Percentiles rank a stretch among this genome's conserved stretches.
These are phyloP conservation scores for Otolemur garnettii DNA, from an alignment of 2,113 vertebrate genomes.

Conservation along the genomic window DNA sequence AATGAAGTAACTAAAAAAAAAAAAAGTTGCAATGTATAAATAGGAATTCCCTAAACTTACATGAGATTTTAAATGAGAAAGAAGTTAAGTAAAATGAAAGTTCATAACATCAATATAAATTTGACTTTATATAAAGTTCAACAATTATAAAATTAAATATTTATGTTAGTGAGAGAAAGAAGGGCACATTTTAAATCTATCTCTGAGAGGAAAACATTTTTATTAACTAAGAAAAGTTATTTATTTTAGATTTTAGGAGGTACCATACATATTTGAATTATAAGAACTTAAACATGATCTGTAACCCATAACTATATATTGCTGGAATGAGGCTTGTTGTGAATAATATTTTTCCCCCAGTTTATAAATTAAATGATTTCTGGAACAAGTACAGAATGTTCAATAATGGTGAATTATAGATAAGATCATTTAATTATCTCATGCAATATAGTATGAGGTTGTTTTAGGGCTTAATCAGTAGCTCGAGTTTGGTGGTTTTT, in stretches of 20 bases:
- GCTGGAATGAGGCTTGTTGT: background rate
- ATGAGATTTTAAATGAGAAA: background rate
- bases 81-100: background rate
- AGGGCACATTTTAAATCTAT: background rate
- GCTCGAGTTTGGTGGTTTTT: background rate
- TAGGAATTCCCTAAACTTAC: constrained; percentile 27
- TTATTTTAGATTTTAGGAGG: background rate
- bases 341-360: background rate
- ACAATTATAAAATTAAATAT: background rate
- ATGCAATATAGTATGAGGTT: background rate
- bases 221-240: background rate
- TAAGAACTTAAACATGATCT: background rate
- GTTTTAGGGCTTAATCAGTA: background rate
- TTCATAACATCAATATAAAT: background rate
- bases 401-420: background rate
- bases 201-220: background rate
- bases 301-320: background rate
- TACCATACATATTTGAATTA: background rate
- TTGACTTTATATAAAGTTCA: background rate
- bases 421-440: background rate
- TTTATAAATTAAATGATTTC: background rate
- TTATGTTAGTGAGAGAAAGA: background rate
- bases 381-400: background rate
- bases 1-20: background rate
- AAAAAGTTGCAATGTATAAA: background rate